Base-by-base conservation (phyloP, 2,797 vertebrate species). In the Typhlichthys eigenmanni region DNA sequence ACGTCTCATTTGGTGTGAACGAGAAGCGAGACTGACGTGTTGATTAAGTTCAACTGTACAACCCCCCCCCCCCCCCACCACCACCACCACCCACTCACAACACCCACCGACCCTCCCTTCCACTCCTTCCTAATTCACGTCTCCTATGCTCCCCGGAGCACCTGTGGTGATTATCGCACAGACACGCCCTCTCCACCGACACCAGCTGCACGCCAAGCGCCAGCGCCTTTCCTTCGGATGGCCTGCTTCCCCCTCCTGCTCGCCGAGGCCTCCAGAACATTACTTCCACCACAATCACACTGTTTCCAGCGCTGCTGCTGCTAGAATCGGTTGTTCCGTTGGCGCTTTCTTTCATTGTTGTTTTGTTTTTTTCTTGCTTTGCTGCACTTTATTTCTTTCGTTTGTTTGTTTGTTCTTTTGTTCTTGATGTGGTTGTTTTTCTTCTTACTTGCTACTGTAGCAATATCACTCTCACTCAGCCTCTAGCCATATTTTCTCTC, bases 141-240 rank as follows among this genome's bases (percentile, higher is more conserved):
- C 70, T 56, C 60, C 50, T 66, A 8, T 65, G 58, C 62, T 74
- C 50, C 60, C 69, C 67, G 57, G 34, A 71, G 64, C 59, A 68
- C 29, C 66, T 53, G 32, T 55, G 54, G 64, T 79, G 75, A 71
- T 78, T 73, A 73, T 62, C 51, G 61, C 47, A 47, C 55, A 49
- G 51, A 48, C 52, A 47, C 62, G 29, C 24, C 57, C 55, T 55
- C 14, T 32, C 43, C 34, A 56, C 59, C 68, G 60, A 58, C 69
- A 60, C 38, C 38, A 38, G 66, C 55, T 62, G 53, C 60, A 58
- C 55, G 52, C 50, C 10, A 59, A 55, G 45, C 45, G 17, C 55
- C 45, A 38, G 8, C 13, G 12, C 48, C 34, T 13, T 16, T 2
- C 38, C 58, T 5, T 47, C 50, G 47, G 9, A 8, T 38, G 9